These are phyloP conservation scores for Thera obeliscata DNA, from an alignment of 2,888 invertebrate genomes.

Conservation along the genomic window DNA sequence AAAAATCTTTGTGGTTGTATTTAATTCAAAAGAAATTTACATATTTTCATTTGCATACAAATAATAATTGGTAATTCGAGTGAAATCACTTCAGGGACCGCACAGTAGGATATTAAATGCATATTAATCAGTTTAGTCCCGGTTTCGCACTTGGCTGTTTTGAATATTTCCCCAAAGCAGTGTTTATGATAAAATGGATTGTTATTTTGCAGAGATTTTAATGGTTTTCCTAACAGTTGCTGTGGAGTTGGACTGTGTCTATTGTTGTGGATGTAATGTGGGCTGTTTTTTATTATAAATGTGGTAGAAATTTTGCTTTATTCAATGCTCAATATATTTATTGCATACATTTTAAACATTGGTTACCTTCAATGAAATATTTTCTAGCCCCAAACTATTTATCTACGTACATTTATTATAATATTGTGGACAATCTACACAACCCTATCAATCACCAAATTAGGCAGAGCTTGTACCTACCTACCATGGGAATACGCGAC, in stretches of 20 bases:
- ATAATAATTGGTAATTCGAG: slow-evolving; percentile 69
- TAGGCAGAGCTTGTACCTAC: too few species aligned
- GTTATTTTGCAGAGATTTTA: slow-evolving; percentile 29
- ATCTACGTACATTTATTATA: too few species aligned
- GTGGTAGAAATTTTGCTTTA: too few species aligned
- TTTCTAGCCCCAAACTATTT: too few species aligned
- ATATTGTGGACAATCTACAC: too few species aligned
- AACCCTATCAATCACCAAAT: too few species aligned
- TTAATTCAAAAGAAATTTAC: slow-evolving; percentile 48
- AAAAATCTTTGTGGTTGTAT: slow-evolving; percentile 1
- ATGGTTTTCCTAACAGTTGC: slow-evolving; percentile 11
- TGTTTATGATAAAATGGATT: slow-evolving; percentile 29
- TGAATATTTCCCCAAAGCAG: slow-evolving; percentile 42
- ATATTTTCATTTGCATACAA: slow-evolving; percentile 69
- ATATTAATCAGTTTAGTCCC: slow-evolving; percentile 63
- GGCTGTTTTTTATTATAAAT: neutral
- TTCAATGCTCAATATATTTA: too few species aligned
- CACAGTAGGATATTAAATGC: slow-evolving; percentile 60
- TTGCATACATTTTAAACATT: too few species aligned
- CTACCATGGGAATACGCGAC: too few species aligned
- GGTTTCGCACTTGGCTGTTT: slow-evolving; percentile 47
- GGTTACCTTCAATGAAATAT: too few species aligned
- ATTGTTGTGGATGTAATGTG: neutral
- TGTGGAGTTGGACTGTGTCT: too few species aligned
- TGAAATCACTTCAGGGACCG: slow-evolving; percentile 63